phyloP scores from a whole-genome alignment of 2,888 invertebrate genomes.

The Plagodis dolabraria region DNA sequence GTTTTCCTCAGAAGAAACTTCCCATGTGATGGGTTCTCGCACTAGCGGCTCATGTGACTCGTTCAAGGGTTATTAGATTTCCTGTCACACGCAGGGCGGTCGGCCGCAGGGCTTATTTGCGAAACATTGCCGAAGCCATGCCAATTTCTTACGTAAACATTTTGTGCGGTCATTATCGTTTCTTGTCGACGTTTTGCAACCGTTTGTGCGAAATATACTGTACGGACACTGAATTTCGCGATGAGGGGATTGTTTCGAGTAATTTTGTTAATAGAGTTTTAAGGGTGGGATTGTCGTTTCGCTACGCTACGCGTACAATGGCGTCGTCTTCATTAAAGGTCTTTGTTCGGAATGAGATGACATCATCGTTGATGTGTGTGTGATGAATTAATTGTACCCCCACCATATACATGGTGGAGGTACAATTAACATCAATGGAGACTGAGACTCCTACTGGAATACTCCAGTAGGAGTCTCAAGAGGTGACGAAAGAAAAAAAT shows the following conservation, averaged over 20 bases:
- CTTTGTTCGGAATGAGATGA: neutral
- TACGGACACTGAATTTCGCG: constrained; percentile 31
- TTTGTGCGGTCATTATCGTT: constrained; percentile 69
- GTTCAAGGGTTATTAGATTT: constrained; percentile 77
- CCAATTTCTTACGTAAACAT: constrained; percentile 75
- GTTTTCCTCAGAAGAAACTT: constrained; percentile 6
- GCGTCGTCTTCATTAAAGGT: neutral
- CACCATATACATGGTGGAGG: too few relatives aligned
- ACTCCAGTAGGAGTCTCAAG: too few relatives aligned
- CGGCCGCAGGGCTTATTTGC: constrained; percentile 71
- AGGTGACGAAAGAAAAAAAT: too few relatives aligned
- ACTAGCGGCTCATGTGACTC: constrained; percentile 49
- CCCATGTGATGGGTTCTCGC: neutral
- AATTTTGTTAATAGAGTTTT: constrained; percentile 9
- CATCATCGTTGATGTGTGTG: too few relatives aligned
- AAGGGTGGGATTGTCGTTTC: constrained; percentile 4
- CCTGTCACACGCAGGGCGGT: constrained; percentile 71
- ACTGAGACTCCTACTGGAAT: too few relatives aligned
- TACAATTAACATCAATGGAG: too few relatives aligned
- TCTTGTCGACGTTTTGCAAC: constrained; percentile 56
- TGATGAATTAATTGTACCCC: too few relatives aligned
- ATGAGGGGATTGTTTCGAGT: constrained; percentile 31
- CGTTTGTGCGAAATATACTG: constrained; percentile 44
- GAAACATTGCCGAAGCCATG: constrained; percentile 71
- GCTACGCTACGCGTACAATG: neutral